phyloP scores from a whole-genome alignment of 2,113 vertebrate genomes.

The Ariopsis seemanni region DNA sequence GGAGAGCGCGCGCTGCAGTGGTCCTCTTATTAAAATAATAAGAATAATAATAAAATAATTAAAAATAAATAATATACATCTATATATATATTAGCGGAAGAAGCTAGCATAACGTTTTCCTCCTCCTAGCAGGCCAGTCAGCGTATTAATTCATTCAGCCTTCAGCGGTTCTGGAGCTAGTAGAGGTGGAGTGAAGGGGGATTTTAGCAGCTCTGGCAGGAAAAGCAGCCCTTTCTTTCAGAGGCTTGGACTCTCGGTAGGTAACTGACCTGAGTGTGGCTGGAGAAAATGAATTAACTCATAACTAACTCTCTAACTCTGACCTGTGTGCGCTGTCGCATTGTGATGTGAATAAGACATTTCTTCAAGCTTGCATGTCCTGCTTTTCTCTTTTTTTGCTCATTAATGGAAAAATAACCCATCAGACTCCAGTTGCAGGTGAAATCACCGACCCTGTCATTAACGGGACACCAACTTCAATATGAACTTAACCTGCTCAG shows the following conservation, averaged over 20 bases:
- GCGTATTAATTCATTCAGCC: conserved; percentile 60
- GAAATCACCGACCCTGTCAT: background rate
- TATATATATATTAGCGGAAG: background rate
- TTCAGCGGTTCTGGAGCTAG: conserved; percentile 60
- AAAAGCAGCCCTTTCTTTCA: conserved; percentile 69
- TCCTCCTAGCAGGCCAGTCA: conserved; percentile 65
- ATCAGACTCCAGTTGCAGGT: background rate
- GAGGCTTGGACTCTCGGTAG: conserved; percentile 77
- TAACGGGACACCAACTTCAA: background rate
- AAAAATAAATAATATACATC: too few species aligned
- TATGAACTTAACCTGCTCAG: background rate
- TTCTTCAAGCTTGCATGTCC: background rate
- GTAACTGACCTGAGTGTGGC: conserved; percentile 57
- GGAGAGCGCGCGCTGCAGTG: conserved; percentile 55
- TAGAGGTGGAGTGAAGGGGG: conserved; percentile 46
- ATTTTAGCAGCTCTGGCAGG: conserved; percentile 56
- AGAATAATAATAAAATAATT: too few species aligned
- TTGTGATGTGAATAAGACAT: background rate
- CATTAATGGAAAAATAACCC: background rate
- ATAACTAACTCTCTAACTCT: background rate
- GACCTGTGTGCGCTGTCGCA: background rate
- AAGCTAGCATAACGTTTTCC: conserved; percentile 37
- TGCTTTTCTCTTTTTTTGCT: background rate
- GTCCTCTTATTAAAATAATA: conserved; percentile 39
- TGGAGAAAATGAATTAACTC: background rate